Conservation (phyloP, 2,113 vertebrate species). For the Ramphastos sulfuratus region DNA sequence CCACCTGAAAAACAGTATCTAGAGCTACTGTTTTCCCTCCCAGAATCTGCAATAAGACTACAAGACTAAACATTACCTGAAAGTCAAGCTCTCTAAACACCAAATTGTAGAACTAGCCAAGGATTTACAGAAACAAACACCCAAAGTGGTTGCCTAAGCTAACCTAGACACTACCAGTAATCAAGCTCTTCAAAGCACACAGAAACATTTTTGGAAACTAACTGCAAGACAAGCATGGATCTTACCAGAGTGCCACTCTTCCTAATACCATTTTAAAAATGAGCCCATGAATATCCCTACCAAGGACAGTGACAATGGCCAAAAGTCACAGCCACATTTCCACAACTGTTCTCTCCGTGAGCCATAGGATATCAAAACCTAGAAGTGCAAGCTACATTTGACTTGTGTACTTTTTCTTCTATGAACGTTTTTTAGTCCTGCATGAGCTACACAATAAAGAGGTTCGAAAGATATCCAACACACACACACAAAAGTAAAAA, state of each 20-base stretch:
- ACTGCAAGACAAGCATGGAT: neutral
- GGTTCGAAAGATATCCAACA: neutral
- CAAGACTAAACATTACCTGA: neutral
- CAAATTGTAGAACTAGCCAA: neutral
- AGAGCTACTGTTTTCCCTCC: neutral
- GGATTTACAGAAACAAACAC: neutral
- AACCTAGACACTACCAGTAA: neutral
- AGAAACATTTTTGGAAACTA: neutral
- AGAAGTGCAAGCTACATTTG: neutral
- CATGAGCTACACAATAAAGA: neutral
- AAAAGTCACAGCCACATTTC: neutral
- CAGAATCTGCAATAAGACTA: neutral
- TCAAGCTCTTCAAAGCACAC: neutral
- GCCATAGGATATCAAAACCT: accelerated
- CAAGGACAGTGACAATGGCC: neutral
- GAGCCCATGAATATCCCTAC: neutral
- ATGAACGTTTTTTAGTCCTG: neutral
- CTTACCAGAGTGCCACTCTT: neutral
- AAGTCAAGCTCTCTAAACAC: neutral
- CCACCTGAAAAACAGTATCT: neutral
- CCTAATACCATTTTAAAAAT: neutral
- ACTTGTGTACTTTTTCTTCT: neutral
- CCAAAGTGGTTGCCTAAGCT: neutral
- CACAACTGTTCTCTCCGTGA: neutral
- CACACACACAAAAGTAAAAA: neutral